A percentile compares a stretch with the other conserved stretches of the same genome.
These are phyloP conservation scores for Nipponia nippon DNA, from an alignment of 2,113 vertebrate genomes.

Conservation along the genomic window DNA sequence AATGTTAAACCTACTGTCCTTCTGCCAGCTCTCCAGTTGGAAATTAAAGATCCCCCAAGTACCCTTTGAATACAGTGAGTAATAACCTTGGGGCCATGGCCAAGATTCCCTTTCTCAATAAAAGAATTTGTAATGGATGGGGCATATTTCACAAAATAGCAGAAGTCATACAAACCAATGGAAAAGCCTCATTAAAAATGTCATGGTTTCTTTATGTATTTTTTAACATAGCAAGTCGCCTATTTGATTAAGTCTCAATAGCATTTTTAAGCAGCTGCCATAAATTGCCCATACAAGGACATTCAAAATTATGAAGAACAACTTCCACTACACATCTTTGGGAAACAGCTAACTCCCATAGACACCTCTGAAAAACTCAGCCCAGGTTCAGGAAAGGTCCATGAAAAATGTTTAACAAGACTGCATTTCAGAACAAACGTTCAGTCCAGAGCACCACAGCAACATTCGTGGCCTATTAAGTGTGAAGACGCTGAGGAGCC, in stretches of 20 bases:
- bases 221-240: background rate
- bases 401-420: background rate
- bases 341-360: background rate
- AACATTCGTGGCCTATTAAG: background rate
- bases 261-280: background rate
- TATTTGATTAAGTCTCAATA: slow-evolving; percentile 2
- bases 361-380: background rate
- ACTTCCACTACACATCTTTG: background rate
- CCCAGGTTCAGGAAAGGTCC: background rate
- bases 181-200: slow-evolving; percentile 8
- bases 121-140: background rate
- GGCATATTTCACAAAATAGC: slow-evolving; percentile 1
- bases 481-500: background rate
- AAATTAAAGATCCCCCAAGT: slow-evolving; percentile 51
- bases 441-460: background rate
- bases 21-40: slow-evolving; percentile 51
- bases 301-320: background rate
- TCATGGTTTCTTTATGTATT: background rate
- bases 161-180: slow-evolving; percentile 14
- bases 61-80: slow-evolving; percentile 32
- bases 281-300: background rate
- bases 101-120: slow-evolving; percentile 8
- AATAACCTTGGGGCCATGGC: slow-evolving; percentile 17
- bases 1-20: slow-evolving; percentile 47
- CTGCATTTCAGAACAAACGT: background rate